Evolutionary conservation across 1,140 invertebrate species (phyloP).

Genomic region (Drosophila subpulchrella): DNA sequence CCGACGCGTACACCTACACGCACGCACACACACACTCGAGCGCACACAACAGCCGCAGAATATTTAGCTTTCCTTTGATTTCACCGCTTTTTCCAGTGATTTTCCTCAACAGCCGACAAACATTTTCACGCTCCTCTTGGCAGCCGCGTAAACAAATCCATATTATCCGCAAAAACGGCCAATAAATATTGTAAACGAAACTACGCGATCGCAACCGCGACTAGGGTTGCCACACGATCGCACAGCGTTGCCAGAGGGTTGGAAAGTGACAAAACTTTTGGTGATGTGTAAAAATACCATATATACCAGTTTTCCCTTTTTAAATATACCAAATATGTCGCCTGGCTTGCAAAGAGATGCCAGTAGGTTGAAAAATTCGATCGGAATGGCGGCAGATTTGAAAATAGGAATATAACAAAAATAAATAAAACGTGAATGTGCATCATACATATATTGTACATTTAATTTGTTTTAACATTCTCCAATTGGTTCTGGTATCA

Average conservation of each 20-base stretch:
- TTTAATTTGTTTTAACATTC: too few relatives aligned
- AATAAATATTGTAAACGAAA: conserved; percentile 9
- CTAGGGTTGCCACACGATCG: neutral
- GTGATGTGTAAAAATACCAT: too few relatives aligned
- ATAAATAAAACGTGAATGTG: too few relatives aligned
- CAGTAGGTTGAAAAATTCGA: too few relatives aligned
- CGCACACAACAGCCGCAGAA: neutral
- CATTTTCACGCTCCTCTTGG: neutral
- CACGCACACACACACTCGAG: neutral
- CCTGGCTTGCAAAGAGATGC: neutral
- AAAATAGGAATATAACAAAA: neutral
- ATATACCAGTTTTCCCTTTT: too few relatives aligned
- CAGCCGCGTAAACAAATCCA: conserved; percentile 1
- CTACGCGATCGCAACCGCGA: conserved; percentile 21
- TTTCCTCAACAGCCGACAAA: neutral
- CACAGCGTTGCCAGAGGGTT: neutral
- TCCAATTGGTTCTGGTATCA: too few relatives aligned
- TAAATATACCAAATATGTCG: too few relatives aligned
- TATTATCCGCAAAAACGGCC: neutral
- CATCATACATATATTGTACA: too few relatives aligned
- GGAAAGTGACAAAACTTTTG: too few relatives aligned
- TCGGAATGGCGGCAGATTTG: neutral
- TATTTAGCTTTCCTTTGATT: neutral
- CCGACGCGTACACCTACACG: conserved; percentile 1
- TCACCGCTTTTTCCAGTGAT: neutral